Percentiles rank a stretch among this genome's conserved stretches.
phyloP scores from a whole-genome alignment of 2,888 invertebrate species.

The Trachelus tabidus region DNA sequence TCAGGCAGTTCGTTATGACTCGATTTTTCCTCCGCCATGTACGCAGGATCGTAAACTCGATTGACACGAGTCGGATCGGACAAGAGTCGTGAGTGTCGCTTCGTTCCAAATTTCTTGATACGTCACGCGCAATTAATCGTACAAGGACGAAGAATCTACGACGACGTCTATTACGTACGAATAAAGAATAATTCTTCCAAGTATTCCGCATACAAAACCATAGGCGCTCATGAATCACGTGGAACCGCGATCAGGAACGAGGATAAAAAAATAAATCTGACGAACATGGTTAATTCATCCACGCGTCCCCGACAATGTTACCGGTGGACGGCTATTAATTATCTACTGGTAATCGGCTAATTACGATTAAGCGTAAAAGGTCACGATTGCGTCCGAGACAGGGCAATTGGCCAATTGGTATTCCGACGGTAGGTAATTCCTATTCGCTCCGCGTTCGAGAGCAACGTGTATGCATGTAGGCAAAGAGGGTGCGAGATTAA shows the following conservation, averaged over 20 bases:
- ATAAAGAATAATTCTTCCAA: background rate
- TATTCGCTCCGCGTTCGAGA: background rate
- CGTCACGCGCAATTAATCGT: background rate
- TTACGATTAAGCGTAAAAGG: background rate
- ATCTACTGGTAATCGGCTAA: background rate
- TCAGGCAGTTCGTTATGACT: slow-evolving; percentile 25
- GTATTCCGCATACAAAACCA: background rate
- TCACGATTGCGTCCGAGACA: background rate
- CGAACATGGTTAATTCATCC: background rate
- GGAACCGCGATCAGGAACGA: background rate
- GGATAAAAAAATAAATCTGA: background rate
- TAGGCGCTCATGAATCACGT: background rate
- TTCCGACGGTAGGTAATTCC: background rate
- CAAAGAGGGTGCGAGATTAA: background rate
- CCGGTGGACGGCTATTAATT: background rate
- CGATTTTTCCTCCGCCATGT: background rate
- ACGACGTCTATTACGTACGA: background rate
- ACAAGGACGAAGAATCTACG: background rate
- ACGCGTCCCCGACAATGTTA: background rate
- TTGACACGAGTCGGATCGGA: background rate
- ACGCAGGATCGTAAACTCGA: background rate
- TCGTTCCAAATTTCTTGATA: background rate
- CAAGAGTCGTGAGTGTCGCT: background rate
- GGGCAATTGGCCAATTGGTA: background rate
- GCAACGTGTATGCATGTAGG: background rate